Base-by-base conservation (phyloP, 2,797 vertebrate genomes). In the Halcyon leucocephala region DNA sequence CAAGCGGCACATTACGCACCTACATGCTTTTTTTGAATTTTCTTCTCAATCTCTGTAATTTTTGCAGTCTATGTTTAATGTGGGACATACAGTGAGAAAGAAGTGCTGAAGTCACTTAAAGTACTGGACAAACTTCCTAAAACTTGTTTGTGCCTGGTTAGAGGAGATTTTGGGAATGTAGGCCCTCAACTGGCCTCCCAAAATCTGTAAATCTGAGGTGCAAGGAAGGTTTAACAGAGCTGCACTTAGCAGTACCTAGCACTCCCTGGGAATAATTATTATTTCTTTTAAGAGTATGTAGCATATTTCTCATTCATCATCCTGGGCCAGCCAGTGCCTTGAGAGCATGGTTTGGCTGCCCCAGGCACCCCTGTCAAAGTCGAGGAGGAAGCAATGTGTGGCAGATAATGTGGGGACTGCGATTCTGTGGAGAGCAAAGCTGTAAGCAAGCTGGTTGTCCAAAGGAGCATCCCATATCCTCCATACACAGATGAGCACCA, bases 1-100 rank as follows among this genome's bases (percentile, higher is more conserved):
- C 0, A 0, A 80, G 8, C 1, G 2, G 8, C 39, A 31, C 1
- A 1, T 54, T 19, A n/a, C 35, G 18, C 0, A 0, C 12, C 35
- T 57, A 64, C 28, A 14, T 0, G 8, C 2, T 46, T 71, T 55
- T 52, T 80, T 41, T 25, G 5, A 77, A 73, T 84, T 67, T 67
- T 61, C 33, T 42, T 8, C 21, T 70, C 52, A 51, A 24, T 10
- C 14, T 52, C 10, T 61, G 6, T 31, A 28, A 60, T 44, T 73
- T 54, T 80, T 89, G 33, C 12, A 70, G 37, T 10, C 67, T 29
- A 41, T 13, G 3, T 37, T 73, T 90, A 39, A 60, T 1, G 2
- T 2, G 48, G 26, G 9, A 79, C 5, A 13, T 49, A 73, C 31
- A 10, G 18, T 20, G 37, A 71, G 46, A 82, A 62, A 70, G 14